phyloP scores from a whole-genome alignment of 2,888 invertebrate genomes.

The Drosophila kambysellisi region DNA sequence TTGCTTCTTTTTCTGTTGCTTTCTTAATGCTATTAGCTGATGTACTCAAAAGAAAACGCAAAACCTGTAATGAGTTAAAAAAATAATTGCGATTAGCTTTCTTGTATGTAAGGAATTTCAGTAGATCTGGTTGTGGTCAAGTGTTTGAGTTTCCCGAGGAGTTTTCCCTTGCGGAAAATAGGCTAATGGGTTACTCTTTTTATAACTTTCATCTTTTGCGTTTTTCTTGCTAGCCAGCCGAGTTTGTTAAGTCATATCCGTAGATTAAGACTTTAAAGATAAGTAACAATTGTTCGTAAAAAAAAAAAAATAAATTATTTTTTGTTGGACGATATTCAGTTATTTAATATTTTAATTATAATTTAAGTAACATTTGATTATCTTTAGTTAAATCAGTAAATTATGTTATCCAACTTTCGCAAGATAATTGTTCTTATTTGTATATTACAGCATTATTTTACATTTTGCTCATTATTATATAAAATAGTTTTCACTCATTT shows the following conservation, averaged over 20 bases:
- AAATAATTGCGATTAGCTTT: slow-evolving; percentile 30
- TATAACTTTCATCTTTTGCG: neutral
- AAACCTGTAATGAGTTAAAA: slow-evolving; percentile 67
- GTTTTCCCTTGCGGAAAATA: neutral
- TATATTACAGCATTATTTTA: neutral
- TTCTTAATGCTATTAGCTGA: slow-evolving; percentile 71
- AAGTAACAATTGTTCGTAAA: neutral
- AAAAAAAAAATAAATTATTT: neutral
- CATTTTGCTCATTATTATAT: slow-evolving; percentile 1
- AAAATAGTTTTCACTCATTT: slow-evolving; percentile 29
- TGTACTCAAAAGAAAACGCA: slow-evolving; percentile 70
- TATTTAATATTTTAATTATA: neutral
- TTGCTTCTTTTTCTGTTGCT: slow-evolving; percentile 16
- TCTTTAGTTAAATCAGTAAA: neutral
- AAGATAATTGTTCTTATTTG: slow-evolving; percentile 4
- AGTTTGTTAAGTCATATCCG: neutral
- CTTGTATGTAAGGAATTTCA: slow-evolving; percentile 35
- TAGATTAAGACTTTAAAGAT: neutral
- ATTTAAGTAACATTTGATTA: neutral
- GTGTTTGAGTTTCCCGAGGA: neutral
- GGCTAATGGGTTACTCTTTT: slow-evolving; percentile 10
- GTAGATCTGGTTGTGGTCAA: slow-evolving; percentile 12
- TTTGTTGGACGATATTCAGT: neutral
- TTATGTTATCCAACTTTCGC: neutral
- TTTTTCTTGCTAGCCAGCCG: neutral